Percentiles rank a stretch among this genome's conserved stretches.
Evolutionary conservation across 2,797 vertebrate species (phyloP).

Genomic region (Ceryle rudis): DNA sequence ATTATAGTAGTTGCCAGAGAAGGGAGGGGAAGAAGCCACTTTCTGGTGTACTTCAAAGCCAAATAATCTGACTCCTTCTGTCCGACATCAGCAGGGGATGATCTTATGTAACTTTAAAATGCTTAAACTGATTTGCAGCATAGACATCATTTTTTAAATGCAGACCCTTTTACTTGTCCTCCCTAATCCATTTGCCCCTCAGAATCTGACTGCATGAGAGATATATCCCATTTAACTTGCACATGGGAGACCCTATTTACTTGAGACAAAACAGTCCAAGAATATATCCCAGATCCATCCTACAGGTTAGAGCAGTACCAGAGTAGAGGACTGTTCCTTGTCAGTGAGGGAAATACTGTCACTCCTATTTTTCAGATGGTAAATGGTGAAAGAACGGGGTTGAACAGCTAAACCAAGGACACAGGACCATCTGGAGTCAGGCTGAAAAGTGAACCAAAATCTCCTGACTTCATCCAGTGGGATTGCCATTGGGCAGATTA

Average conservation of each 20-base stretch:
- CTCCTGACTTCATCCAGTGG: not conserved
- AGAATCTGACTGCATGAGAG: not conserved
- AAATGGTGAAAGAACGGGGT: not conserved
- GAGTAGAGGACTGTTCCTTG: not conserved
- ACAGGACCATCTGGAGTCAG: not conserved
- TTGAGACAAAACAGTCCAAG: not conserved
- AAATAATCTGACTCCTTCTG: not conserved
- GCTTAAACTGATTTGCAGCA: conserved; percentile 9
- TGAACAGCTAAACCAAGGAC: not conserved
- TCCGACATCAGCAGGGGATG: not conserved
- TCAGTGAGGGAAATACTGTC: conserved; percentile 2
- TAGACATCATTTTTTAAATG: not conserved
- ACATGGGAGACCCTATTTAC: not conserved
- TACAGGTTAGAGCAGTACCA: not conserved
- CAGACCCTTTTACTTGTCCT: not conserved
- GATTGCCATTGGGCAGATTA: not conserved
- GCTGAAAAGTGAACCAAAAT: not conserved
- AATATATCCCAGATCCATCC: not conserved
- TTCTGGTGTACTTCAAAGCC: conserved; percentile 25
- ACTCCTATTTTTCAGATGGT: not conserved
- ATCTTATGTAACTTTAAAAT: not conserved
- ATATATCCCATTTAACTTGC: not conserved
- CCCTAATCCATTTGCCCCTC: not conserved
- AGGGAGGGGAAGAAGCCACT: not conserved
- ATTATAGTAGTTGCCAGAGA: not conserved